Base-by-base conservation (phyloP, 2,113 vertebrate genomes). In the Vulpes lagopus region DNA sequence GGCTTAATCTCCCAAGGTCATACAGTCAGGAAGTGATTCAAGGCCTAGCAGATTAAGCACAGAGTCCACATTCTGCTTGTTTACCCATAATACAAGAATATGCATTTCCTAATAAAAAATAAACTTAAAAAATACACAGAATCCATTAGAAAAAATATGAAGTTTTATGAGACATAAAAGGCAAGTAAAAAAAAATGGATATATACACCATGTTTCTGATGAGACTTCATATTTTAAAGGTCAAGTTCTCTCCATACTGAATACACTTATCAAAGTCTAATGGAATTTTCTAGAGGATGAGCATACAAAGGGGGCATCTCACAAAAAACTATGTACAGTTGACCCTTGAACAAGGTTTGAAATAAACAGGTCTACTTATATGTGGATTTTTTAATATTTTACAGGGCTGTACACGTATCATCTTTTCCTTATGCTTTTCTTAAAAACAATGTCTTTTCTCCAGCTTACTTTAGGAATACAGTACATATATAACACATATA, bases 261-360 rank as follows among this genome's bases (percentile, higher is more conserved):
- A 85, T 76, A 74, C 8, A 92, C 79, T 64, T 96, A 85, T 51
- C 49, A 92, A 96, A 95, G 92, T 87, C 32, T 86, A 81, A 92
- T 27, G 15, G 11, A 85, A 92, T 64, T 73, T 95, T 97, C 23
- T 73, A 49, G 38, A 94, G 17, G 15, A 87, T 90, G 27, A 74
- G 19, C 11, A 93, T 23, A 96, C 11, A 79, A 25, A 69, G n/a
- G 55, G 5, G 22, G 59, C n/a, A 79, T n/a, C 11, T 90, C 84
- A 94, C 74, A n/a, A 89, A 96, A 94, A 95, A 67, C 20, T 60
- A 89, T 62, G 14, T 64, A 87, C 78, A 30, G 23, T 0, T 78
- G 74, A 78, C 25, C 43, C 25, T 27, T 30, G 25, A 27, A 78
- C 74, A 51, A 78, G 23, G 14, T 78, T 17, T 78, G 25, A 78